A percentile compares a stretch with the other conserved stretches of the same genome.
Evolutionary conservation across 2,797 vertebrate species (phyloP).

Genomic region (Lithobates sylvaticus): DNA sequence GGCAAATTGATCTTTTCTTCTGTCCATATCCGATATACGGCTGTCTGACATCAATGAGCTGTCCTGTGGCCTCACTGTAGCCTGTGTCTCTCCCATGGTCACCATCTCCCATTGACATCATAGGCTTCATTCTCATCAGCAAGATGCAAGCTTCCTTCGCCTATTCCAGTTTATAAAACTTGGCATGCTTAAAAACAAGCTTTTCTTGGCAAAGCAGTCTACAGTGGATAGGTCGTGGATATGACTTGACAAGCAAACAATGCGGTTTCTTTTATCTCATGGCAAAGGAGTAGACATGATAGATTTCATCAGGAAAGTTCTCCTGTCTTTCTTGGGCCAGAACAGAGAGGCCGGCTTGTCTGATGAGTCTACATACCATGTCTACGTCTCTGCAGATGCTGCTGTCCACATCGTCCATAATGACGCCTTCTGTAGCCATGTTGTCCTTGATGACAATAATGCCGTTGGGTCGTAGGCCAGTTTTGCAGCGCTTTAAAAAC

Average conservation of each 20-base stretch:
- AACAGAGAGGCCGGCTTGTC: slow-evolving; percentile 82
- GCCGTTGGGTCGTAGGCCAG: slow-evolving; percentile 84
- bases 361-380: slow-evolving; percentile 80
- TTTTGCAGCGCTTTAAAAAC: slow-evolving; percentile 88
- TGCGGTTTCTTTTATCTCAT: slow-evolving; percentile 81
- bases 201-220: accelerated
- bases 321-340: slow-evolving; percentile 88
- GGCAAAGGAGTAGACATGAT: slow-evolving; percentile 91
- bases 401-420: slow-evolving; percentile 96
- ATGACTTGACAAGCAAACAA: neutral
- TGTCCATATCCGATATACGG: neutral
- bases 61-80: too few species aligned
- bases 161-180: accelerated
- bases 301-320: slow-evolving; percentile 95
- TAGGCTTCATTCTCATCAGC: neutral
- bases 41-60: too few species aligned
- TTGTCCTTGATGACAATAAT: slow-evolving; percentile 96
- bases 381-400: slow-evolving; percentile 91
- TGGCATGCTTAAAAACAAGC: neutral
- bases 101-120: neutral
- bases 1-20: neutral
- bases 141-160: neutral
- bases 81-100: neutral
- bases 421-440: slow-evolving; percentile 91
- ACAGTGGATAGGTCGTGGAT: neutral